Conservation (phyloP, 2,888 invertebrate genomes). For the Acanthopleura granulata region DNA sequence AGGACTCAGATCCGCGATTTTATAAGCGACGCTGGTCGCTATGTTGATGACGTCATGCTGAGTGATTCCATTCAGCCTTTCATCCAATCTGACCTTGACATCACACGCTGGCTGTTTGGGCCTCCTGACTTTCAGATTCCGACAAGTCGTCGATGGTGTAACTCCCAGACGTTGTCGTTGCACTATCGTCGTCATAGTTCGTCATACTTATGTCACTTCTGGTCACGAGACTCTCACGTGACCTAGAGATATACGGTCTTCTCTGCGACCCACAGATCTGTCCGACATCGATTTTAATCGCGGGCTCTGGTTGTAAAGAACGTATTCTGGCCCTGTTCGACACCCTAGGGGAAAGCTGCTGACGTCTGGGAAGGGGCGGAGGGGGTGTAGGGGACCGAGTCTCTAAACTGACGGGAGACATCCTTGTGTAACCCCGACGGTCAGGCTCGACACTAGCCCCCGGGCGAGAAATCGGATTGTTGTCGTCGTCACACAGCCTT, state of each 20-base stretch:
- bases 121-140: not conserved
- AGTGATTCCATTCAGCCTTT: too few species aligned
- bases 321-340: not conserved
- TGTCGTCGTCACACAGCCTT: not conserved
- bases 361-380: not conserved
- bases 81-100: too few species aligned
- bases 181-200: slow-evolving; percentile 43
- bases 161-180: slow-evolving; percentile 59
- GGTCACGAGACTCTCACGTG: not conserved
- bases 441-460: not conserved
- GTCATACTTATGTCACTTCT: not conserved
- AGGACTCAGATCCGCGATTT: too few species aligned
- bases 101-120: too few species aligned
- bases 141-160: slow-evolving; percentile 49
- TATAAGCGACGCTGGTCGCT: too few species aligned
- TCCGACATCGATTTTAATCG: slow-evolving; percentile 3
- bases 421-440: not conserved
- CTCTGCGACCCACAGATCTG: not conserved
- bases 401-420: not conserved
- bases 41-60: too few species aligned
- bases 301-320: not conserved
- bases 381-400: not conserved
- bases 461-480: not conserved
- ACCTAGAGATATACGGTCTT: too few species aligned
- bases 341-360: not conserved